Evolutionary conservation across 1,140 invertebrate genomes (phyloP), one percentile per base, ranked within the genome.

Genomic region (Caenorhabditis latens): DNA sequence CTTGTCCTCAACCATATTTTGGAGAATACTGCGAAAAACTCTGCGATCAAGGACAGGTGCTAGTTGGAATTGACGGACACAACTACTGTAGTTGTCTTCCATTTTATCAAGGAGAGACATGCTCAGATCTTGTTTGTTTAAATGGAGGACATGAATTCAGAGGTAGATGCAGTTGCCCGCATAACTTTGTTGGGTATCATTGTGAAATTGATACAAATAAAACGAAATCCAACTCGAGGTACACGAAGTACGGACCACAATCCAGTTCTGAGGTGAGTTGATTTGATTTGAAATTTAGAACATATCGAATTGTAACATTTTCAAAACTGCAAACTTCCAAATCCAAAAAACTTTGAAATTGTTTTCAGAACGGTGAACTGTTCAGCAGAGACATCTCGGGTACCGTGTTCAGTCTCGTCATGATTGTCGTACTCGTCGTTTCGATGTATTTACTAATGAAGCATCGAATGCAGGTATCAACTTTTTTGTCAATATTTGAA

Each of bases 361-460:
- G 32, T 19, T 86, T 85, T 84, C 84, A 92, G 91, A 86, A 84
- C 43, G 88, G 86, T 58, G 91, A 92, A 48, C 79, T 92, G 58
- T 92, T 92, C 79, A 91, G 91, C 4, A 63, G 91, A 43, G 91
- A 92, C 82, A 88, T 92, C 16, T 91, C 89, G 14, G 91, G 91
- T n/a, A 92, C 92, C 2, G 91, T 92, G 9, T 92, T 92, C 88
- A 89, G 88, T 53, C 65, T 92, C 5, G 89, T 92, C 40, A 92
- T 92, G 92, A 92, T 92, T 32, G 84, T 91, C 16, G 91, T 91
- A 4, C 67, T 91, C 2, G 91, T 92, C 14, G 86, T 92, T 19
- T 89, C 87, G 21, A 92, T 92, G 92, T 92, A 92, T 86, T 86
- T 92, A 48, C 84, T 92, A 53, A 90, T 92, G 90, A 92, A 92